Base-by-base conservation (phyloP, 2,113 vertebrate species). In the Dunckerocampus dactyliophorus region DNA sequence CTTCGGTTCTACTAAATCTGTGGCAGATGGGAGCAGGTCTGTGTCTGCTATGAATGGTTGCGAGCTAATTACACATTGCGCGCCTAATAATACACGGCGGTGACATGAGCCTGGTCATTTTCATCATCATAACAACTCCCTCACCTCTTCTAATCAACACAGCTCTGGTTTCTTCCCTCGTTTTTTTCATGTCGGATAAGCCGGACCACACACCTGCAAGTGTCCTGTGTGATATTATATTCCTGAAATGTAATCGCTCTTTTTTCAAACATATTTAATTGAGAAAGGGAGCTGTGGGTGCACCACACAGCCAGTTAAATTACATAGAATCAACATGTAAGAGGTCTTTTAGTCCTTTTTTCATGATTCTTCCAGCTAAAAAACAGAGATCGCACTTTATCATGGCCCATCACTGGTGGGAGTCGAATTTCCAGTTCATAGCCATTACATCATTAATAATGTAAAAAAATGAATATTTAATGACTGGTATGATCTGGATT, bases 1-100 rank as follows among this genome's bases (percentile, higher is more conserved):
- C 12, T 43, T 43, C 7, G 39, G 39, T 43, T 43, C 39, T 13
- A 43, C 14, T 43, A 13, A 13, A 60, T 57, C 28, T 59, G 7
- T 54, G 31, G 47, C 76, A 70, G 63, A 71, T 53, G 56, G 64
- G 59, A 14, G 39, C 39, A 14, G 39, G 39, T 43, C 12, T 0
- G 39, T 13, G 39, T 14, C 39, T 43, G 39, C 13, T 4, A 14
- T 43, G 39, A 43, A 14, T 14, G 39, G 39, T 43, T 14, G 39
- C 3, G 59, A 45, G 43, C 52, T 82, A 78, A 83, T 82, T 75
- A 67, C 69, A 70, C 1, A 2, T 10, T 21, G 47, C 2, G 20
- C 19, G 53, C 31, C 60, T 80, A 82, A 83, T 73, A 42, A 67
- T 19, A 83, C 64, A 69, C 47, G 46, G 51, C 19, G 47, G 62